A percentile compares a stretch with the other conserved stretches of the same genome.
phyloP scores from a whole-genome alignment of 2,888 invertebrate species.

The Pammene aurita region DNA sequence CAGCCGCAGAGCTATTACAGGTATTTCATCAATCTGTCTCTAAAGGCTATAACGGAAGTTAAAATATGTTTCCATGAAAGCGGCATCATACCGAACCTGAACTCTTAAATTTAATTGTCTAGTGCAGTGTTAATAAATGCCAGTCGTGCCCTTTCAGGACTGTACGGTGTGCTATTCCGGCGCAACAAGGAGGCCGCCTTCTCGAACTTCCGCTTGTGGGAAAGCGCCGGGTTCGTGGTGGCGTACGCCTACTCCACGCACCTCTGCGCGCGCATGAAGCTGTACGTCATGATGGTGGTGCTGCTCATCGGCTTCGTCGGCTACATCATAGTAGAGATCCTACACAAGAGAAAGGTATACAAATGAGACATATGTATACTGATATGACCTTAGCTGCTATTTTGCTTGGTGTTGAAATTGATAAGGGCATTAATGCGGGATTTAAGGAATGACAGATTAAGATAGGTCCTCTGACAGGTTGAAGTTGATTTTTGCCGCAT shows the following conservation, averaged over 20 bases:
- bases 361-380: no score
- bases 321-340: conserved; percentile 91
- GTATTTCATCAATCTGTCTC: no score
- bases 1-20: no score
- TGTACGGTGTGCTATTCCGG: conserved; percentile 93
- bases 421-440: no score
- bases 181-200: conserved; percentile 96
- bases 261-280: conserved; percentile 92
- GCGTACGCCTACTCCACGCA: conserved; percentile 95
- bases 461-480: no score
- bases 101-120: background rate
- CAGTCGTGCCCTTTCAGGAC: conserved; percentile 79
- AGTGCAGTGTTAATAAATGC: background rate
- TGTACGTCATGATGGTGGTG: conserved; percentile 92
- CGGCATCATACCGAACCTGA: no score
- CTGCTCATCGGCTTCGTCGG: conserved; percentile 89
- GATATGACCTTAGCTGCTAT: no score
- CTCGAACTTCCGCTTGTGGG: conserved; percentile 95
- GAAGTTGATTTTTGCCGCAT: no score
- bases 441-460: no score
- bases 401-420: no score
- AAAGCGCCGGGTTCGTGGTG: conserved; percentile 94
- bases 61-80: no score
- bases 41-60: no score
- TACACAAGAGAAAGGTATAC: conserved; percentile 90